A percentile compares a stretch with the other conserved stretches of the same genome.
These are phyloP conservation scores for Carollia perspicillata DNA, from an alignment of 2,113 vertebrate genomes.

Conservation along the genomic window DNA sequence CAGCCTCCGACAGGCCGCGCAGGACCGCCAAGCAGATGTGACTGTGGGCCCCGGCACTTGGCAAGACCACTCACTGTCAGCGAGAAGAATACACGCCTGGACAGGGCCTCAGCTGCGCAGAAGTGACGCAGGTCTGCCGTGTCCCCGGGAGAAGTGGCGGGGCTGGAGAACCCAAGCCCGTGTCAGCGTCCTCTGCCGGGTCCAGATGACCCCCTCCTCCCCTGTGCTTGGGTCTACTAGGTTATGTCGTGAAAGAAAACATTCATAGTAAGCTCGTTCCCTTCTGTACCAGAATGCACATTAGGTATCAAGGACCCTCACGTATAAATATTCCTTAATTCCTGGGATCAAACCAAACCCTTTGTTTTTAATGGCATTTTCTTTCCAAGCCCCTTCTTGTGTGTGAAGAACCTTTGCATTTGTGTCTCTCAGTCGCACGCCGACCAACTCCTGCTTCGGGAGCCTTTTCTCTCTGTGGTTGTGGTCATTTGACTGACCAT, in stretches of 20 bases:
- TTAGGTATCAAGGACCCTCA: background rate
- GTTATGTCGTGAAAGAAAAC: conserved; percentile 39
- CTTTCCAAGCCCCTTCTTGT: background rate
- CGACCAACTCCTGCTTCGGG: background rate
- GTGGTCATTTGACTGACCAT: background rate
- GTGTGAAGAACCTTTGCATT: background rate
- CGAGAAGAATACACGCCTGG: conserved; percentile 86
- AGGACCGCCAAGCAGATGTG: conserved; percentile 90
- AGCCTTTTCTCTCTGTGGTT: background rate
- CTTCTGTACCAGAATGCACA: background rate
- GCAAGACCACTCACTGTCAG: conserved; percentile 91
- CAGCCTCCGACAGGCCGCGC: conserved; percentile 81
- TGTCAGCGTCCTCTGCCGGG: conserved; percentile 67
- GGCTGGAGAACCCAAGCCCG: conserved; percentile 75
- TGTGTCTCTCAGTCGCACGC: fast-evolving
- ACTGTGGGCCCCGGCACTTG: conserved; percentile 91
- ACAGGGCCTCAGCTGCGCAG: conserved; percentile 92
- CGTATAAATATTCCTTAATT: background rate
- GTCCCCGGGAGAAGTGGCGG: conserved; percentile 77
- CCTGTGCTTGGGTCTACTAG: background rate
- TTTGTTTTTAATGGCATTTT: background rate
- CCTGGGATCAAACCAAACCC: background rate
- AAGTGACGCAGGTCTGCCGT: conserved; percentile 80
- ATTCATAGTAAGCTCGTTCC: background rate
- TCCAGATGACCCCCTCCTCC: conserved; percentile 37